Evolutionary conservation across 2,797 vertebrate genomes (phyloP).

Genomic region (Halcyon badia): DNA sequence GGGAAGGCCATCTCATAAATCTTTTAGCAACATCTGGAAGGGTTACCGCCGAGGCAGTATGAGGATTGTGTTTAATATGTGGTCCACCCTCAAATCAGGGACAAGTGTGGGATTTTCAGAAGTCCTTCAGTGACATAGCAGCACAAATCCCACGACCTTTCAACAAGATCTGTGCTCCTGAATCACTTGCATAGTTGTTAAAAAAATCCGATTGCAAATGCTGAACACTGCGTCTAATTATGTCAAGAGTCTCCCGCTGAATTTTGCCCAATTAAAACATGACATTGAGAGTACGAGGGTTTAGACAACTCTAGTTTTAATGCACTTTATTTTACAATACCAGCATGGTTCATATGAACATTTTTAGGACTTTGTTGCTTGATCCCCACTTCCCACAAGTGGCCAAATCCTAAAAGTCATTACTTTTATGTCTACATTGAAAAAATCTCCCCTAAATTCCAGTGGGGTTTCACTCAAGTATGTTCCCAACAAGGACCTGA

Average conservation of each 20-base stretch:
- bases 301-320: background rate
- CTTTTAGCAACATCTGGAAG: conserved; percentile 37
- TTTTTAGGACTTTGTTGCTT: background rate
- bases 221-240: conserved; percentile 10
- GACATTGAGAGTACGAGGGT: background rate
- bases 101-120: conserved; percentile 59
- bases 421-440: background rate
- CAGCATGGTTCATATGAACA: background rate
- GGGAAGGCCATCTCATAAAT: background rate
- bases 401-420: background rate
- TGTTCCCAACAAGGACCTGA: background rate
- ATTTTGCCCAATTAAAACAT: background rate
- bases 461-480: background rate
- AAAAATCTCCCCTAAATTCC: background rate
- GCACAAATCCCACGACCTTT: conserved; percentile 8
- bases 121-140: conserved; percentile 68
- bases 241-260: background rate
- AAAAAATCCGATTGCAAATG: background rate
- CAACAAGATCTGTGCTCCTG: conserved; percentile 39
- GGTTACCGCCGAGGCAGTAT: background rate
- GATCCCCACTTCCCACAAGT: background rate
- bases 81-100: conserved; percentile 45
- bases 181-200: background rate
- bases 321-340: background rate
- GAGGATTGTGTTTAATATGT: conserved; percentile 35